Evolutionary conservation across 2,797 vertebrate genomes (phyloP).

Genomic region (Phoebastria nigripes): DNA sequence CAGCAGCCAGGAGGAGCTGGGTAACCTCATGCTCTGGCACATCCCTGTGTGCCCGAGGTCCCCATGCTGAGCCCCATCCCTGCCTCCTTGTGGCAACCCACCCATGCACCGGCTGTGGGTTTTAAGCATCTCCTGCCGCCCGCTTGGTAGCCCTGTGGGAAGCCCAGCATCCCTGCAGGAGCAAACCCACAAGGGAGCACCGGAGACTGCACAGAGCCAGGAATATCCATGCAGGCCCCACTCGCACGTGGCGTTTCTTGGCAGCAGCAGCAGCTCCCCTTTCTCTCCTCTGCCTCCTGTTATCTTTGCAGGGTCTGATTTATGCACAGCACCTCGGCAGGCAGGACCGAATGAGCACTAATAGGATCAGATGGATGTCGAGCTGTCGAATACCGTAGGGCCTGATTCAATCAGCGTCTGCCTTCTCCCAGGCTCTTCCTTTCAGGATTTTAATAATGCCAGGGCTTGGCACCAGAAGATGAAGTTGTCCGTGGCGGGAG

Average conservation of each 20-base stretch:
- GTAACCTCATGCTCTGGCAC: not conserved
- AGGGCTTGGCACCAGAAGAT: constrained; percentile 44
- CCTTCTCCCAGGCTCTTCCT: constrained; percentile 32
- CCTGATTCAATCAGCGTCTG: constrained; percentile 46
- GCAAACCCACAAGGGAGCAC: not conserved
- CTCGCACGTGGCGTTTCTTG: not conserved
- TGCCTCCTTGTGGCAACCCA: not conserved
- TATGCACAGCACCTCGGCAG: constrained; percentile 38
- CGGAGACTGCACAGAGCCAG: not conserved
- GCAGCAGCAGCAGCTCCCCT: not conserved
- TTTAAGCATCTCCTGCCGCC: not conserved
- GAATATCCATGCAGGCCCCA: not conserved
- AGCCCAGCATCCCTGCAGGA: not conserved
- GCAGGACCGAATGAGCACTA: constrained; percentile 27
- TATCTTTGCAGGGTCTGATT: constrained; percentile 42
- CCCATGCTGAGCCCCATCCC: not conserved
- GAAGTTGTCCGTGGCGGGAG: not conserved
- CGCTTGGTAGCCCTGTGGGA: rapidly evolving
- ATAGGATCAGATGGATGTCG: constrained; percentile 57
- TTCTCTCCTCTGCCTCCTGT: not conserved
- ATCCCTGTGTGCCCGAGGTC: not conserved
- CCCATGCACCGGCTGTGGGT: rapidly evolving
- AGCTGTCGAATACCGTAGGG: constrained; percentile 40
- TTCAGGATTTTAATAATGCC: constrained; percentile 56
- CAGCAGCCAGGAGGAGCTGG: not conserved